These are phyloP conservation scores for Lasiurus borealis DNA, from an alignment of 2,113 vertebrate genomes.

Conservation along the genomic window DNA sequence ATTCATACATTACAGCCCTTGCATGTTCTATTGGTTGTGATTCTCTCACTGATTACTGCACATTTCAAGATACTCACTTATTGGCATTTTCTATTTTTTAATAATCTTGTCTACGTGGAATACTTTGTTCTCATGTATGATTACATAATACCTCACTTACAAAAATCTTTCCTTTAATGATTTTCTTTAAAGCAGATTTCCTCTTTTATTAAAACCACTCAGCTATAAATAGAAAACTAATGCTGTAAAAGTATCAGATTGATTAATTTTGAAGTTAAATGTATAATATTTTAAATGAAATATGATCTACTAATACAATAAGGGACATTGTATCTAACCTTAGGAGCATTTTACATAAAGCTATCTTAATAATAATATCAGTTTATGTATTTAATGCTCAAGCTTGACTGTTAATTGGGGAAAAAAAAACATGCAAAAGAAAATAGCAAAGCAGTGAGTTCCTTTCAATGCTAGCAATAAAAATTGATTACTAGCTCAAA, in stretches of 20 bases:
- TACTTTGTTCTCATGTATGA: not conserved
- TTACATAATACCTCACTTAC: not conserved
- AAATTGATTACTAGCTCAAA: not conserved
- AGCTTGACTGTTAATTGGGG: not conserved
- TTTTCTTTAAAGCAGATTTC: not conserved
- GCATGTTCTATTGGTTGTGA: not conserved
- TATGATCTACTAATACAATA: constrained; percentile 1
- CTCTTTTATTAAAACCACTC: constrained; percentile 13
- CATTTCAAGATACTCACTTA: not conserved
- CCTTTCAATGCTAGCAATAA: not conserved
- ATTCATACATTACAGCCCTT: not conserved
- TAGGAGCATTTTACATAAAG: not conserved
- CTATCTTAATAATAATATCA: not conserved
- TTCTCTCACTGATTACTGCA: not conserved
- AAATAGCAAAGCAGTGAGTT: not conserved
- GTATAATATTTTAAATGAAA: not conserved
- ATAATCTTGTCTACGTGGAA: not conserved
- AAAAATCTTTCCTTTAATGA: constrained; percentile 5
- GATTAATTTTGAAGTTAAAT: constrained; percentile 24
- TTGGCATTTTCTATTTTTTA: not conserved
- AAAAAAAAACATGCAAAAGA: not conserved
- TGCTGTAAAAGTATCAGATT: constrained; percentile 2
- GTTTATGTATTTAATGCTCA: not conserved
- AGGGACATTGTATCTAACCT: not conserved
- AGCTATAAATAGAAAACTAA: not conserved